These are phyloP conservation scores for Melipona quadrifasciata DNA, from an alignment of 1,140 invertebrate genomes.

Conservation along the genomic window DNA sequence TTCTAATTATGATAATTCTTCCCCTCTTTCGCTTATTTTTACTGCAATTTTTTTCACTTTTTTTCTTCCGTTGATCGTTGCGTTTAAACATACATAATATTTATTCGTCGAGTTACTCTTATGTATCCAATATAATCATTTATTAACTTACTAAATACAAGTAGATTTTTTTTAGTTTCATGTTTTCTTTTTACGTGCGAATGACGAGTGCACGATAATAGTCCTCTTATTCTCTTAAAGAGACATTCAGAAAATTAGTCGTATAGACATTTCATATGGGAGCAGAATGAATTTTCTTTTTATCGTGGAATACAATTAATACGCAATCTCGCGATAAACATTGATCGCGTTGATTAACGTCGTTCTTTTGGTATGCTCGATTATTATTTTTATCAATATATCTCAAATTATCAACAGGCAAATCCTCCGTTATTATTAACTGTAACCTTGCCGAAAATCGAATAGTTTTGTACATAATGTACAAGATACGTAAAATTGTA, in stretches of 20 bases:
- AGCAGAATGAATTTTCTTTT: slow-evolving; percentile 29
- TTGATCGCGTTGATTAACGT: slow-evolving; percentile 22
- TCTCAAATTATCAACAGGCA: background rate
- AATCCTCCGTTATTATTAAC: slow-evolving; percentile 13
- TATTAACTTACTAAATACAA: slow-evolving; percentile 75
- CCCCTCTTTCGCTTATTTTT: background rate
- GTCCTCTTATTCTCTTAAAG: slow-evolving; percentile 29
- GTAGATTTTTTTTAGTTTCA: slow-evolving; percentile 38
- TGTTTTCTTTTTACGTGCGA: slow-evolving; percentile 7
- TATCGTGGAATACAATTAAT: slow-evolving; percentile 27
- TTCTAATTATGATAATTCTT: slow-evolving; percentile 15
- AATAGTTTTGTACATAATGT: slow-evolving; percentile 51
- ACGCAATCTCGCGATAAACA: slow-evolving; percentile 26
- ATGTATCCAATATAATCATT: slow-evolving; percentile 73
- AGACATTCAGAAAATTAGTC: background rate
- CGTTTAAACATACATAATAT: slow-evolving; percentile 70
- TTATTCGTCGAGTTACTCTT: slow-evolving; percentile 67
- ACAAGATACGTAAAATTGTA: slow-evolving; percentile 38
- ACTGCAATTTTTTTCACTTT: background rate
- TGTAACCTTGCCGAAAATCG: slow-evolving; percentile 34
- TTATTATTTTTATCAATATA: slow-evolving; percentile 19
- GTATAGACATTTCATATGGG: slow-evolving; percentile 21
- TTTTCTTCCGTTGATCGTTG: background rate
- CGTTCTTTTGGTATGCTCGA: slow-evolving; percentile 26
- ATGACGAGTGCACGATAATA: slow-evolving; percentile 12